Percentiles rank a stretch among this genome's conserved stretches.
Evolutionary conservation across 2,888 invertebrate genomes (phyloP).

Genomic region (Trachelus troglodyta): DNA sequence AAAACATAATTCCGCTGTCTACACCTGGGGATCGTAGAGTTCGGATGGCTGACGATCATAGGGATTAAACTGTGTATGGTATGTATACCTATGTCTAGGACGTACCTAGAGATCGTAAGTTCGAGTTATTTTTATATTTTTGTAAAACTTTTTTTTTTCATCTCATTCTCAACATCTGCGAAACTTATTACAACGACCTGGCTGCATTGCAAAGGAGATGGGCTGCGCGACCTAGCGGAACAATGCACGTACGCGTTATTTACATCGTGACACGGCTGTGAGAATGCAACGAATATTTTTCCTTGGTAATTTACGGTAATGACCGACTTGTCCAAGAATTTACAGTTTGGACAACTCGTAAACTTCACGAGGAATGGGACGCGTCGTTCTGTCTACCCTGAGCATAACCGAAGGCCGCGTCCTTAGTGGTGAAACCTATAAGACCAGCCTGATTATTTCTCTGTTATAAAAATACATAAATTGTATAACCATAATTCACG

Average conservation of each 20-base stretch:
- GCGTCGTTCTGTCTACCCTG: background rate
- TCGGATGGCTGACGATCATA: background rate
- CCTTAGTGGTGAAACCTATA: background rate
- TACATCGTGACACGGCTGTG: constrained; percentile 6
- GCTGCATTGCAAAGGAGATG: background rate
- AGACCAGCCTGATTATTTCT: constrained; percentile 1
- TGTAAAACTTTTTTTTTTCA: background rate
- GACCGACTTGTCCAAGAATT: constrained; percentile 26
- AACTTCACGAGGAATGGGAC: background rate
- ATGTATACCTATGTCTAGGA: background rate
- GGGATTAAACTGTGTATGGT: background rate
- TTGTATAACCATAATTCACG: background rate
- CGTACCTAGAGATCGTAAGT: background rate
- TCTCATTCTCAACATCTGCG: too few species aligned
- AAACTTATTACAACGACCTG: background rate
- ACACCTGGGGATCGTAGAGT: background rate
- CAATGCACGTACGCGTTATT: constrained; percentile 14
- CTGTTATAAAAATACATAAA: background rate
- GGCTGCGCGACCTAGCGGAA: constrained; percentile 16
- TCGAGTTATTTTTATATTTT: background rate
- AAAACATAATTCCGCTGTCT: background rate
- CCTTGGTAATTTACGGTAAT: constrained; percentile 33
- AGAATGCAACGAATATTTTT: constrained; percentile 29
- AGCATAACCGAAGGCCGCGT: background rate
- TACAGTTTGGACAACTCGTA: constrained; percentile 1